These are phyloP conservation scores for Aelia acuminata DNA, from an alignment of 2,888 invertebrate genomes.

Conservation along the genomic window DNA sequence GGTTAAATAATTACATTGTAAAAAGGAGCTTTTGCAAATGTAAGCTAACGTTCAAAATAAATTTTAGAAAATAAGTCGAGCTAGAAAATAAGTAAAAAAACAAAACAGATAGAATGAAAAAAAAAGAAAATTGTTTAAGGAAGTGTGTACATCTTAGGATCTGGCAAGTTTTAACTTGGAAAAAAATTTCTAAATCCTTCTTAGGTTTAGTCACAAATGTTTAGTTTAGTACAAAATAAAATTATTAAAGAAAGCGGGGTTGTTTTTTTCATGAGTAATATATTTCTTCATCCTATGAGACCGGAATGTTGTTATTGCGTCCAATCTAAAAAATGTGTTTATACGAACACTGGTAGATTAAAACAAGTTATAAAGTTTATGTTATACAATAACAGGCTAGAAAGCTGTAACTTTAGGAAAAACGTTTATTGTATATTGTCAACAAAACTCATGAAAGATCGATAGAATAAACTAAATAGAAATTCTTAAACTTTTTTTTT, in stretches of 20 bases:
- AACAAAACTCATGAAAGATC: too few species aligned
- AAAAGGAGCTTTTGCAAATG: neutral
- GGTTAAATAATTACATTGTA: neutral
- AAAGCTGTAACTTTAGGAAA: too few species aligned
- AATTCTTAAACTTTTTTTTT: too few species aligned
- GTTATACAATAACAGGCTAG: too few species aligned
- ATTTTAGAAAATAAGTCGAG: neutral
- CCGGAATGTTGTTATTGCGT: neutral
- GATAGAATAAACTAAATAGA: too few species aligned
- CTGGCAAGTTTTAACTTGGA: neutral
- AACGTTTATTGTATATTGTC: too few species aligned
- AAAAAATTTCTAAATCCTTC: neutral
- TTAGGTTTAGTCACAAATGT: neutral
- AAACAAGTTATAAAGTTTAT: too few species aligned
- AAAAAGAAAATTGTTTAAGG: neutral
- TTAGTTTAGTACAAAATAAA: too few species aligned
- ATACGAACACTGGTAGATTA: neutral
- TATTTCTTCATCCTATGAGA: neutral
- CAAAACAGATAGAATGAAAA: neutral
- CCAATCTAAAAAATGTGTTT: neutral
- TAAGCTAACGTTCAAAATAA: neutral
- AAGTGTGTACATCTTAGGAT: neutral
- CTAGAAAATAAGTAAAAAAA: neutral
- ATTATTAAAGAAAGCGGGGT: too few species aligned
- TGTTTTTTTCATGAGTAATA: neutral